phyloP scores from a whole-genome alignment of 2,797 vertebrate species.

The Phalloptychus januarius region DNA sequence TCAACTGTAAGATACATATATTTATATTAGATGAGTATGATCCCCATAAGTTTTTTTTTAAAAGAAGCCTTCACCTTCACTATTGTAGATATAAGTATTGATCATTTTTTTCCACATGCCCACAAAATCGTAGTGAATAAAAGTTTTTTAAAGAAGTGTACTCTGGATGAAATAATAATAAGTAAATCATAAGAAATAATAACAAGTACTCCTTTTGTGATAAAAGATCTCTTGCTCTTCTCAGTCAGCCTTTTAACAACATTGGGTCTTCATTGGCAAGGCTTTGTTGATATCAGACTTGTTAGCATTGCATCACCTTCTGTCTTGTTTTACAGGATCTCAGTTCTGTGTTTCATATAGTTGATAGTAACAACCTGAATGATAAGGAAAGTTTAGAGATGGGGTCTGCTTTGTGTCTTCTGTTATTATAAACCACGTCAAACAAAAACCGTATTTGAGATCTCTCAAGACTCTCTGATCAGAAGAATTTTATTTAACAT shows the following conservation, averaged over 20 bases:
- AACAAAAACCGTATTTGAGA: no score
- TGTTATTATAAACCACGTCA: no score
- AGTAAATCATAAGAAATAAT: neutral
- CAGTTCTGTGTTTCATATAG: neutral
- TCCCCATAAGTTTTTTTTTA: neutral
- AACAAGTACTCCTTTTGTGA: neutral
- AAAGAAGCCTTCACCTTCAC: neutral
- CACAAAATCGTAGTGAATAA: neutral
- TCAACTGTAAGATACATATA: neutral
- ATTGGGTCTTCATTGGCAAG: neutral
- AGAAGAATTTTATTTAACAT: no score
- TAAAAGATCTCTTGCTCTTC: neutral
- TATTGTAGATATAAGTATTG: neutral
- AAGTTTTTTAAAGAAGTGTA: neutral
- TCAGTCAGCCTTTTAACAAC: neutral
- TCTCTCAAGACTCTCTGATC: no score
- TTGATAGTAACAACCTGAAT: neutral
- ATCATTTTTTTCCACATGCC: neutral
- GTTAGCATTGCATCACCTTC: neutral
- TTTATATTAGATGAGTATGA: neutral
- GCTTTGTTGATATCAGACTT: neutral
- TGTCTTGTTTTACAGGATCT: neutral
- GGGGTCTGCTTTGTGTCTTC: no score
- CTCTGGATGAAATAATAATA: neutral
- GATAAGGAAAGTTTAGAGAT: neutral